These are phyloP conservation scores for Hipposideros larvatus DNA, from an alignment of 2,797 vertebrate genomes.

Conservation along the genomic window DNA sequence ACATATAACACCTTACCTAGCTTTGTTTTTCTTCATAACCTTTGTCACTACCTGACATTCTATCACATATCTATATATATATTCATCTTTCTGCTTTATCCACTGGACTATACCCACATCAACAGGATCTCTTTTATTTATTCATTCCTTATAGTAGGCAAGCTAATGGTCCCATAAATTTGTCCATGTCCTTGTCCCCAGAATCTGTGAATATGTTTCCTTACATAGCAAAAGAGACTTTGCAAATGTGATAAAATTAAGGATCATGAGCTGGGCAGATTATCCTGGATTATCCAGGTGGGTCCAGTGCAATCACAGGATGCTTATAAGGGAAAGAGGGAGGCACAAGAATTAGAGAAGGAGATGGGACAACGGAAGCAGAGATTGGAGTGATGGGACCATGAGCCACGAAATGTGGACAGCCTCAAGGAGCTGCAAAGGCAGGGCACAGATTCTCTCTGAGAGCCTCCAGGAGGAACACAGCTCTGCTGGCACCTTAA, in stretches of 20 bases:
- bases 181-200: neutral
- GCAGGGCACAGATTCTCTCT: neutral
- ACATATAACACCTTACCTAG: neutral
- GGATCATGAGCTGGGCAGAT: neutral
- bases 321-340: neutral
- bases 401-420: neutral
- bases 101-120: neutral
- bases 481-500: neutral
- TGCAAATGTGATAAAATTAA: neutral
- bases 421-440: neutral
- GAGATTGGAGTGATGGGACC: neutral
- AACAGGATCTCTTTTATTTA: neutral
- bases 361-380: neutral
- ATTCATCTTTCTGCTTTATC: neutral
- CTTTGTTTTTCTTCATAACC: constrained; percentile 22
- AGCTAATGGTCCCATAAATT: neutral
- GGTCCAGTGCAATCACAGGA: neutral
- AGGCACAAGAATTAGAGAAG: neutral
- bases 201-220: neutral
- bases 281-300: neutral
- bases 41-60: neutral
- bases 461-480: neutral
- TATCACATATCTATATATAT: neutral
- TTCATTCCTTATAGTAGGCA: neutral
- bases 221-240: neutral